A percentile compares a stretch with the other conserved stretches of the same genome.
phyloP scores from a whole-genome alignment of 2,888 invertebrate species.

The Loripinus fragilis region DNA sequence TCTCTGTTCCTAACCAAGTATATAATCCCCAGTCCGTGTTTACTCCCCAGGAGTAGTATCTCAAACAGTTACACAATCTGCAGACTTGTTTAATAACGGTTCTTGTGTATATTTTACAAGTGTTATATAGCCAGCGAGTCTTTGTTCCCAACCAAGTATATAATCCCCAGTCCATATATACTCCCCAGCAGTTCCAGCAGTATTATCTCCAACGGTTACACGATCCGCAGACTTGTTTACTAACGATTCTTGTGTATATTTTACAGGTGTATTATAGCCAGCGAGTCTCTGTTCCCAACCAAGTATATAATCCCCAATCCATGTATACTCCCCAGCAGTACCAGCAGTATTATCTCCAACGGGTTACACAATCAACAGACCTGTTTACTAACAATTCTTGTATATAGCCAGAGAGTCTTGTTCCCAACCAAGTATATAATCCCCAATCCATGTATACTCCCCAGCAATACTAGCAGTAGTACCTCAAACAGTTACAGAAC shows the following conservation, averaged over 20 bases:
- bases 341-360: slow-evolving; percentile 54
- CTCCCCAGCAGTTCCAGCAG: slow-evolving; percentile 41
- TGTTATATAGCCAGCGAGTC: slow-evolving; percentile 13
- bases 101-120: neutral
- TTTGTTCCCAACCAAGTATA: slow-evolving; percentile 16
- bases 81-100: neutral
- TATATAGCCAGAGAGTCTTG: slow-evolving; percentile 6
- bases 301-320: slow-evolving; percentile 30
- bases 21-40: slow-evolving; percentile 38
- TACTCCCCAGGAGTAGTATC: slow-evolving; percentile 36
- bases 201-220: slow-evolving; percentile 38
- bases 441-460: slow-evolving; percentile 45
- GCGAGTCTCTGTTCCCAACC: slow-evolving; percentile 6
- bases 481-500: slow-evolving; percentile 55
- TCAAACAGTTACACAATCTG: slow-evolving; percentile 40
- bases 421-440: slow-evolving; percentile 20
- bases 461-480: slow-evolving; percentile 54
- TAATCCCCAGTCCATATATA: slow-evolving; percentile 41
- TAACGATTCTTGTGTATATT: neutral
- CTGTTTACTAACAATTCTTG: neutral
- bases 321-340: slow-evolving; percentile 54
- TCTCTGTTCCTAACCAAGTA: slow-evolving; percentile 1
- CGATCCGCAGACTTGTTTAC: slow-evolving; percentile 29
- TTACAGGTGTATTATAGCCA: slow-evolving; percentile 17
- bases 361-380: slow-evolving; percentile 55